phyloP scores from a whole-genome alignment of 30 jellyfish, hydroid and myxozoan species.

The Pelagia noctiluca region DNA sequence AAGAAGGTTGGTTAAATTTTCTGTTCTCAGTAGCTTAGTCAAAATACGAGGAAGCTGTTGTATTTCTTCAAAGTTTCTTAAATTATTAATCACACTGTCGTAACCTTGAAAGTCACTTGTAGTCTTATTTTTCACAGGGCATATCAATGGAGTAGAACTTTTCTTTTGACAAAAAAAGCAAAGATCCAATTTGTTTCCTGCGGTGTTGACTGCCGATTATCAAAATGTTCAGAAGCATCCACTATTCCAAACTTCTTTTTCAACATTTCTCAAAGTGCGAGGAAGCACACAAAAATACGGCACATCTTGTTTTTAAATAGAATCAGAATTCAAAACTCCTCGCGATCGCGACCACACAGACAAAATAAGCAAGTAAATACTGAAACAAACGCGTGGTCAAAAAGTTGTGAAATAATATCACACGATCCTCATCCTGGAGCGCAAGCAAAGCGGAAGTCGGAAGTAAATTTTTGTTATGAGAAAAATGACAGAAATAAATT shows the following conservation, averaged over 20 bases:
- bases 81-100: background rate
- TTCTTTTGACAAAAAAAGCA: constrained; percentile 22
- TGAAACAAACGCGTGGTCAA: too few species aligned
- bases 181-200: constrained; percentile 19
- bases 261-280: constrained; percentile 7
- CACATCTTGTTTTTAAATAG: too few species aligned
- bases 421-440: too few species aligned
- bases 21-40: background rate
- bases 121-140: constrained; percentile 11
- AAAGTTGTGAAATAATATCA: too few species aligned
- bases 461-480: too few species aligned
- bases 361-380: too few species aligned
- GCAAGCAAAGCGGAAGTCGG: too few species aligned
- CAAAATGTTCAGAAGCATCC: constrained; percentile 26
- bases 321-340: too few species aligned
- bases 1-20: background rate
- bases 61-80: constrained; percentile 17
- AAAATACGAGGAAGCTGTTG: constrained; percentile 25
- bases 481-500: too few species aligned
- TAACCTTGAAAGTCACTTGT: constrained; percentile 6
- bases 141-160: background rate
- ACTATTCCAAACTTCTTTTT: constrained; percentile 4
- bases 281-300: too few species aligned
- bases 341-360: too few species aligned
- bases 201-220: constrained; percentile 3